Percentiles rank a stretch among this genome's conserved stretches.
phyloP scores from a whole-genome alignment of 2,888 invertebrate genomes.

The Dusona sp. region DNA sequence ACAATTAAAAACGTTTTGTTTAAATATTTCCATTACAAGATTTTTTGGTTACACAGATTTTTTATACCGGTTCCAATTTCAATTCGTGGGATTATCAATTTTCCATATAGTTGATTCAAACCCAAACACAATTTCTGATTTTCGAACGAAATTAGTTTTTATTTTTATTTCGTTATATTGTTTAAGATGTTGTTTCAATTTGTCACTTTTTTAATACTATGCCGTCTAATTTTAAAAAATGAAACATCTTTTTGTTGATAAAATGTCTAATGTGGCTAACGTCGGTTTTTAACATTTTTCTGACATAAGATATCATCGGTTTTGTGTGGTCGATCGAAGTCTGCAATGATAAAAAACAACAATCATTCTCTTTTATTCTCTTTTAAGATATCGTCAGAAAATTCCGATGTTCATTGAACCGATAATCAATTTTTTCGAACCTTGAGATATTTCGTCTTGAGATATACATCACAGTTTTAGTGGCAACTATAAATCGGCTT shows the following conservation, averaged over 20 bases:
- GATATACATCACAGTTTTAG: slow-evolving; percentile 21
- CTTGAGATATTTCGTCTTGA: slow-evolving; percentile 30
- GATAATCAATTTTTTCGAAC: slow-evolving; percentile 24
- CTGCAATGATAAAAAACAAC: slow-evolving; percentile 55
- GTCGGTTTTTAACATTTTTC: background rate
- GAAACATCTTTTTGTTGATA: background rate
- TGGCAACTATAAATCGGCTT: slow-evolving; percentile 1
- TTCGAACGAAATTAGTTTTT: no score
- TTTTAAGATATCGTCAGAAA: slow-evolving; percentile 21
- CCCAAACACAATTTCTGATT: background rate
- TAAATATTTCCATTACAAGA: background rate
- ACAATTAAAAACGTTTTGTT: slow-evolving; percentile 2
- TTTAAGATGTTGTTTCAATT: no score
- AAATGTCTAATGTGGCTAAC: background rate
- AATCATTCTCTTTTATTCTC: slow-evolving; percentile 26
- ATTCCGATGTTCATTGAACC: slow-evolving; percentile 15
- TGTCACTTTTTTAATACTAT: no score
- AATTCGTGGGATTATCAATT: background rate
- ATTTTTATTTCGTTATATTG: no score
- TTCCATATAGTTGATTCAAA: background rate
- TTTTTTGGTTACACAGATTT: background rate
- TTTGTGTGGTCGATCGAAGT: slow-evolving; percentile 55
- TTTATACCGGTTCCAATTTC: background rate
- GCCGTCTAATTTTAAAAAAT: no score
- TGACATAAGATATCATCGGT: background rate